Evolutionary conservation across 2,888 invertebrate genomes (phyloP).

Genomic region (Protula sp.): DNA sequence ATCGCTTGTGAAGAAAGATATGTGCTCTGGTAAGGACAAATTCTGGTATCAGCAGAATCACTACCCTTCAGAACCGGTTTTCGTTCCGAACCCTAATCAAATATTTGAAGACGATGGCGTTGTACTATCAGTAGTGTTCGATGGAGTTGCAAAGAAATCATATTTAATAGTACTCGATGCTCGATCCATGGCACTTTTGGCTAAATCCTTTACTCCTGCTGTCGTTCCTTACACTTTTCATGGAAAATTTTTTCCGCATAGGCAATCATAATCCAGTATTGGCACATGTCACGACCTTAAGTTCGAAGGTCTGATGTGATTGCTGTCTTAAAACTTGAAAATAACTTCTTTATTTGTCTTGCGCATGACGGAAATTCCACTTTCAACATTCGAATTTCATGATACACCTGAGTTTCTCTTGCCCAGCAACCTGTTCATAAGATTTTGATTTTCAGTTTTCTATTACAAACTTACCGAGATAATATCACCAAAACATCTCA

Average conservation of each 20-base stretch:
- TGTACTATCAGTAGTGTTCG: background rate
- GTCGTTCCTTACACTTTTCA: background rate
- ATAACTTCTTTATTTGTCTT: too few species aligned
- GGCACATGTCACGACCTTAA: too few species aligned
- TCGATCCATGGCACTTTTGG: background rate
- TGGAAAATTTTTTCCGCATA: background rate
- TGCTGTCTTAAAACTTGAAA: too few species aligned
- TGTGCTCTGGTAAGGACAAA: background rate
- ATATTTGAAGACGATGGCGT: background rate
- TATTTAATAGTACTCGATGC: background rate
- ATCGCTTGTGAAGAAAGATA: background rate
- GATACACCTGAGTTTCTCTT: too few species aligned
- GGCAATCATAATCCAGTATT: too few species aligned
- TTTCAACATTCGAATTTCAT: too few species aligned
- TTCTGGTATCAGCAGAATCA: background rate
- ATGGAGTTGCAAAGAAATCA: background rate
- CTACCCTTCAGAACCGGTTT: background rate
- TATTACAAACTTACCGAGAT: too few species aligned
- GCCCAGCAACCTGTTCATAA: too few species aligned
- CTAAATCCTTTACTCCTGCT: background rate
- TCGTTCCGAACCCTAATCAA: background rate
- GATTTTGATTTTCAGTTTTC: too few species aligned
- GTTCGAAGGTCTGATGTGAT: too few species aligned
- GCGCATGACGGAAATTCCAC: too few species aligned
- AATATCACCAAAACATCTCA: too few species aligned